Conservation (phyloP, 2,888 invertebrate genomes). For the Boloria euphrosyne region DNA sequence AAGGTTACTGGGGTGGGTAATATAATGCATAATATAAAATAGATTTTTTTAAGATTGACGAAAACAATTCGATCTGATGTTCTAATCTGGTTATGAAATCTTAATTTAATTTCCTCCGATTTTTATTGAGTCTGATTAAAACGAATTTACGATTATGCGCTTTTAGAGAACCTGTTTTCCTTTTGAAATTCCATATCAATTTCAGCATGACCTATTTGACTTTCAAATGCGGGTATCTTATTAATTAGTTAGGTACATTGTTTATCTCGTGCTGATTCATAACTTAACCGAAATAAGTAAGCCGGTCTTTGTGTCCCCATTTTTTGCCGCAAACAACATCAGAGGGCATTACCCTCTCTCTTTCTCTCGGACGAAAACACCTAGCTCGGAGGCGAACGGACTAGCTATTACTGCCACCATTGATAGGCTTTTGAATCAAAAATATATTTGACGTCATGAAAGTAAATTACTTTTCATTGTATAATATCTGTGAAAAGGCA, state of each 20-base stretch:
- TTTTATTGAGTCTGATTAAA: constrained; percentile 20
- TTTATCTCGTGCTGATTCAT: constrained; percentile 79
- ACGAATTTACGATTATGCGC: constrained; percentile 17
- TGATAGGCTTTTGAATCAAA: constrained; percentile 28
- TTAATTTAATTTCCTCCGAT: constrained; percentile 17
- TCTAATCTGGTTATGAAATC: constrained; percentile 15
- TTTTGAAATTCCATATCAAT: constrained; percentile 25
- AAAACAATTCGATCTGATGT: constrained; percentile 4
- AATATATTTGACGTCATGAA: constrained; percentile 23
- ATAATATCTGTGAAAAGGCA: not conserved
- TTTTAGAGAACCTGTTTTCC: constrained; percentile 24
- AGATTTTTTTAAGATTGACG: not conserved
- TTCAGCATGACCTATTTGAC: constrained; percentile 40
- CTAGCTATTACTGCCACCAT: constrained; percentile 53
- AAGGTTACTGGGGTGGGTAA: too few species aligned
- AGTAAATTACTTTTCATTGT: constrained; percentile 5
- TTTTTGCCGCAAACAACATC: constrained; percentile 81
- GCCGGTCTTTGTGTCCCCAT: constrained; percentile 77
- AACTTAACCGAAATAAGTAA: constrained; percentile 74
- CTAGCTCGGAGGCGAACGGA: constrained; percentile 65
- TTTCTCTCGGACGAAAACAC: constrained; percentile 67
- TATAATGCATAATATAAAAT: too few species aligned
- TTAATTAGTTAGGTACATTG: constrained; percentile 63
- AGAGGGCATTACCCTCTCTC: constrained; percentile 77
- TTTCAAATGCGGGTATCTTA: constrained; percentile 44